These are phyloP conservation scores for Ciconia stormi DNA, from an alignment of 2,113 vertebrate species.

Conservation along the genomic window DNA sequence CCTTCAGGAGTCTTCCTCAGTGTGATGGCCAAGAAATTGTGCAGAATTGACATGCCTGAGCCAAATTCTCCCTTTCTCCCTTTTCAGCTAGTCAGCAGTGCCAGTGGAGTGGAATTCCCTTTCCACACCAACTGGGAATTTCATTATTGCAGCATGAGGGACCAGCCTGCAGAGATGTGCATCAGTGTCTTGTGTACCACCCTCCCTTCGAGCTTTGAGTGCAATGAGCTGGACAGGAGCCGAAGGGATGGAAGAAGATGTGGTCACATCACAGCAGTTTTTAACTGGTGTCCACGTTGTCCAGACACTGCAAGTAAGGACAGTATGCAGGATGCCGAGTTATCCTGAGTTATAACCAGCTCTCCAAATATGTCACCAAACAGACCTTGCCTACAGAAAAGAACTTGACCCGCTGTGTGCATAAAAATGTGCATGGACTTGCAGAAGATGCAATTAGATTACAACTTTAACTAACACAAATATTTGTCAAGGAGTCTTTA, in stretches of 20 bases:
- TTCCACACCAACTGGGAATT: background rate
- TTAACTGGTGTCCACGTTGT: background rate
- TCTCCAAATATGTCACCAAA: background rate
- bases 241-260: background rate
- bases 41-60: background rate
- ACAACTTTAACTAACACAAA: background rate
- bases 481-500: conserved; percentile 1
- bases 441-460: background rate
- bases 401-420: background rate
- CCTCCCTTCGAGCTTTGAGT: background rate
- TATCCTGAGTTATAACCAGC: background rate
- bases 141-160: background rate
- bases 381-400: background rate
- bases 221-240: background rate
- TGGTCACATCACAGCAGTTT: background rate
- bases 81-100: background rate
- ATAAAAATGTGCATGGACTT: background rate
- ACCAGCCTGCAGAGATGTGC: background rate
- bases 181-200: background rate
- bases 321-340: background rate
- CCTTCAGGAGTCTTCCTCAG: background rate
- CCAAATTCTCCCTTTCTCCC: background rate
- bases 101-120: background rate
- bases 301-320: background rate
- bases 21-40: background rate